Base-by-base conservation (phyloP, 2,113 vertebrate genomes). In the Petromus typicus region DNA sequence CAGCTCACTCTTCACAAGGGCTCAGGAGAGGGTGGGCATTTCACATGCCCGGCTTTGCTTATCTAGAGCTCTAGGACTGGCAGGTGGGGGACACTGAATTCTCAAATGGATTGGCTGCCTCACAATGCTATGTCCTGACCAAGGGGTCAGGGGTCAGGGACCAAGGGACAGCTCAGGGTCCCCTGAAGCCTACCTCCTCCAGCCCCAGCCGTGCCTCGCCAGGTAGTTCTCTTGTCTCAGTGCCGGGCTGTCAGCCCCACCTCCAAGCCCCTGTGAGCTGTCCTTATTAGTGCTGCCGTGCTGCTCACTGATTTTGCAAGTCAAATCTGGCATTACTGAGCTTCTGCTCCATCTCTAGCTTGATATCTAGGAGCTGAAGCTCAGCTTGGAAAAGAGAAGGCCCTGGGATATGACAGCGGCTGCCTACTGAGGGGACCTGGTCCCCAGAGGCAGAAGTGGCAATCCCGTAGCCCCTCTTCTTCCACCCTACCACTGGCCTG, bases 181-280 rank as follows among this genome's bases (percentile, higher is more conserved):
- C 61, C 67, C 85, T 63, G 67, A 79, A n/a, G 11, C 13, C 54
- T 18, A 1, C 10, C 13, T n/a, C 1, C 18, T 45, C 25, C 5
- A 5, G 5, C 8, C 25, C 5, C 2, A 3, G n/a, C 17, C 10
- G 3, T 30, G 13, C 7, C 2, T 6, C 34, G 78, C 54, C 7
- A 18, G n/a, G 6, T 10, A 2, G 20, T n/a, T 30, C n/a, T 76
- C 51, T n/a, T 37, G 56, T 8, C 22, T 59, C 34, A 0, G 20
- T 3, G 37, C 45, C 51, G 56, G 51, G 17, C 17, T 51, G 14
- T 25, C 86, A 86, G 82, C 37, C 73, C 48, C 10, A 3, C 10
- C 23, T 18, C 30, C 18, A 69, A 22, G n/a, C n/a, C 61, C 23
- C 14, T 0, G 4, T 5, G 79, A 63, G 43, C 14, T 0, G 0